Evolutionary conservation across 2,797 vertebrate genomes (phyloP), one percentile per base, ranked within the genome.

Genomic region (Anguilla megastoma): DNA sequence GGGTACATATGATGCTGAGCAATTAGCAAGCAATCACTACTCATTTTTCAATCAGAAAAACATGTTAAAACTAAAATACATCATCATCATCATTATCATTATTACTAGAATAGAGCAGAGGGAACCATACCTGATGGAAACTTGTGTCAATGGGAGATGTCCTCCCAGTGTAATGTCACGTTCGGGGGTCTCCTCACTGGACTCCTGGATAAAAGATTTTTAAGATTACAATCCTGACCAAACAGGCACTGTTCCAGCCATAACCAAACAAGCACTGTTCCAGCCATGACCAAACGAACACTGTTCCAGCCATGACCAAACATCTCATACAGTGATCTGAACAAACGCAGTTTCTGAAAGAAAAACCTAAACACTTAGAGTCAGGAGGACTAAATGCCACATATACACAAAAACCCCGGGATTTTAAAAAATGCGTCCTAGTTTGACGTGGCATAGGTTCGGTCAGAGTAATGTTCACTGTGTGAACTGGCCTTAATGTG

Each of bases 71-170:
- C 9, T 69, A 69, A n/a, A 69, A 69, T 27, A 16, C 58, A 60
- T 60, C 12, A 60, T 60, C 58, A 63, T 63, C 18, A 63, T 21
- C 21, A 63, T 63, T 16, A 24, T 63, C 14, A 63, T 21, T 18
- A 21, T 63, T 63, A 63, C 16, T 63, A 63, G 50, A n/a, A 27
- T 69, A 8, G 12, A 27, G 18, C 27, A 24, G 8, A 54, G 8
- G 30, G 27, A 30, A 9, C 18, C 58, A 71, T 89, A 92, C 91
- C 89, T 91, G 89, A 69, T 89, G 85, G 85, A 92, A 88, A 91
- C 87, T 86, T 88, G 48, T 88, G 66, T 88, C 85, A 86, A 85
- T 87, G 88, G 91, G 89, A 92, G 90, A 88, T 48, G 80, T 85
- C 86, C 90, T 91, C 90, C 90, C 91, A 87, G 86, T 88, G 30